A percentile compares a stretch with the other conserved stretches of the same genome.
phyloP scores from a whole-genome alignment of 2,888 invertebrate genomes.

The Adelphocoris suturalis region DNA sequence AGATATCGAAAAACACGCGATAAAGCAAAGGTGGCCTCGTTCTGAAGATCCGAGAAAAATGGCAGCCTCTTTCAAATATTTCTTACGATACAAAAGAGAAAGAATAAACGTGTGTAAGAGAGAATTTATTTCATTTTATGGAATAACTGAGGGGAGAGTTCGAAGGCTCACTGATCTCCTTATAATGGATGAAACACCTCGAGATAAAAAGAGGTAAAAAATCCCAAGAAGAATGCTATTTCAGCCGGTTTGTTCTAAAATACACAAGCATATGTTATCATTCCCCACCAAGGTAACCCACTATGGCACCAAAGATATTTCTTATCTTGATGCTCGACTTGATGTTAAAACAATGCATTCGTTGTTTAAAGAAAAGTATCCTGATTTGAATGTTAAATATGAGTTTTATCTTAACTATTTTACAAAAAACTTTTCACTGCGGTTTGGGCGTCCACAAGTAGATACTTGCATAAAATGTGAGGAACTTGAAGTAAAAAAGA shows the following conservation, averaged over 20 bases:
- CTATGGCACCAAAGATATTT: constrained; percentile 74
- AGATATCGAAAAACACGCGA: neutral
- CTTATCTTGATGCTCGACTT: constrained; percentile 76
- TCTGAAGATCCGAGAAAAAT: neutral
- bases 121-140: too few relatives aligned
- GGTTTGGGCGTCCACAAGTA: constrained; percentile 73
- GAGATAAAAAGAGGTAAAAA: too few relatives aligned
- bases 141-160: too few relatives aligned
- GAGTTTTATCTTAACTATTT: constrained; percentile 74
- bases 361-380: constrained; percentile 75
- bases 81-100: neutral
- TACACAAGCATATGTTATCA: too few relatives aligned
- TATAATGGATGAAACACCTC: too few relatives aligned
- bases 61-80: neutral
- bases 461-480: constrained; percentile 73
- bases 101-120: neutral
- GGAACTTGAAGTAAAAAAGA: constrained; percentile 72
- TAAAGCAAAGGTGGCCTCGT: neutral
- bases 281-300: too few relatives aligned
- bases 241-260: too few relatives aligned
- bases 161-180: too few relatives aligned
- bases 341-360: constrained; percentile 76
- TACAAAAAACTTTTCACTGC: constrained; percentile 74
- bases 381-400: constrained; percentile 72
- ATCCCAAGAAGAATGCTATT: too few relatives aligned